Evolutionary conservation across 2,888 invertebrate genomes (phyloP).

Genomic region (Melieria picta): DNA sequence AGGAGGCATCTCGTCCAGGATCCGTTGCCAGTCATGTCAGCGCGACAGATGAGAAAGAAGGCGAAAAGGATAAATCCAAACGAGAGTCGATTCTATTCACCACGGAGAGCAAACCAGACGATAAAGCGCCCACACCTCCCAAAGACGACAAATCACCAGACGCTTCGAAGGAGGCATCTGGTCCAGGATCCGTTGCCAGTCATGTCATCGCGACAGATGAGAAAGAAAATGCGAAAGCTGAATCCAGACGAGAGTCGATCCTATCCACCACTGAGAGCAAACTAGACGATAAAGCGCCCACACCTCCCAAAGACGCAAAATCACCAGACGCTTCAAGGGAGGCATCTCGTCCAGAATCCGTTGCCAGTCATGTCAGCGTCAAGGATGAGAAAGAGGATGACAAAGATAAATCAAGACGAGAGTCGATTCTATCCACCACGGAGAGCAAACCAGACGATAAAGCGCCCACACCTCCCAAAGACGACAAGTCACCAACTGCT

Average conservation of each 20-base stretch:
- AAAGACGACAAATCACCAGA: constrained; percentile 19
- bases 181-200: constrained; percentile 9
- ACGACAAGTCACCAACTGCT: constrained; percentile 27
- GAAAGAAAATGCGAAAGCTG: neutral
- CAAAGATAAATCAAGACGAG: neutral
- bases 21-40: constrained; percentile 40
- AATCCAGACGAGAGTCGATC: neutral
- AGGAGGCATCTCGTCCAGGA: constrained; percentile 38
- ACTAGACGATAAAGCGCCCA: neutral
- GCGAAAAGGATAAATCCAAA: constrained; percentile 23
- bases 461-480: constrained; percentile 34
- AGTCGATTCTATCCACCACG: neutral
- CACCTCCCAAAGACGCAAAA: constrained; percentile 23
- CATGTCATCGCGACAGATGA: constrained; percentile 25
- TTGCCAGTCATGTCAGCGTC: constrained; percentile 11
- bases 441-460: constrained; percentile 31
- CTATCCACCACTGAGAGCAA: constrained; percentile 29
- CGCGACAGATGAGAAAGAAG: constrained; percentile 21
- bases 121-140: constrained; percentile 20
- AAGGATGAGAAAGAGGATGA: constrained; percentile 26
- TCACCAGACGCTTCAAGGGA: constrained; percentile 22
- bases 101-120: constrained; percentile 19
- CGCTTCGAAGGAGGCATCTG: constrained; percentile 24
- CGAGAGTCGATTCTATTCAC: constrained; percentile 35
- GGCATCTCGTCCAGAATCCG: constrained; percentile 10